phyloP scores from a whole-genome alignment of 2,113 vertebrate species.

The Perca fluviatilis region DNA sequence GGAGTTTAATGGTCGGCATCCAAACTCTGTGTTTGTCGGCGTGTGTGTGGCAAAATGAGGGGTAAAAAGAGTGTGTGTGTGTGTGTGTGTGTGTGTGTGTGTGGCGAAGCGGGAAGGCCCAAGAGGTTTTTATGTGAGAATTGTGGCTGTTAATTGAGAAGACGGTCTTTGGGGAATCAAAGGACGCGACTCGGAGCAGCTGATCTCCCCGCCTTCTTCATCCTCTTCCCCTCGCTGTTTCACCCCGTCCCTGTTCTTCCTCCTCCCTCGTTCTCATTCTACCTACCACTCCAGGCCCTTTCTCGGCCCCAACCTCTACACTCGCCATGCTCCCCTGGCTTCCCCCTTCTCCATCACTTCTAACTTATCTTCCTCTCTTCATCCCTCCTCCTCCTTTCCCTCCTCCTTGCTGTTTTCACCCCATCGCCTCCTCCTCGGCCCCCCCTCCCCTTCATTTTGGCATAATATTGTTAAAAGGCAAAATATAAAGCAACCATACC shows the following conservation, averaged over 20 bases:
- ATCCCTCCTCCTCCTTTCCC: neutral
- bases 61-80: constrained; percentile 9
- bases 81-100: constrained; percentile 4
- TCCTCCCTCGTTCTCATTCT: neutral
- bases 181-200: constrained; percentile 26
- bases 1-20: constrained; percentile 38
- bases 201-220: constrained; percentile 24
- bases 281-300: neutral
- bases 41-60: constrained; percentile 29
- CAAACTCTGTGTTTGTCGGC: constrained; percentile 41
- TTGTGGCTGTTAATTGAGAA: constrained; percentile 48
- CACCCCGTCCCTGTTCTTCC: neutral
- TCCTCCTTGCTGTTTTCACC: neutral
- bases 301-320: too few relatives aligned
- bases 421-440: neutral
- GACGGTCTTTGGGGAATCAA: constrained; percentile 41
- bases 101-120: constrained; percentile 40
- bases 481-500: too few relatives aligned
- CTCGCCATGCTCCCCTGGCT: too few relatives aligned
- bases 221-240: neutral
- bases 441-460: too few relatives aligned
- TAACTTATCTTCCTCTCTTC: neutral
- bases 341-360: neutral
- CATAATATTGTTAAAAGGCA: too few relatives aligned
- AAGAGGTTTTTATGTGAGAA: constrained; percentile 41